These are phyloP conservation scores for Macrotis lagotis DNA, from an alignment of 2,113 vertebrate genomes.

Conservation along the genomic window DNA sequence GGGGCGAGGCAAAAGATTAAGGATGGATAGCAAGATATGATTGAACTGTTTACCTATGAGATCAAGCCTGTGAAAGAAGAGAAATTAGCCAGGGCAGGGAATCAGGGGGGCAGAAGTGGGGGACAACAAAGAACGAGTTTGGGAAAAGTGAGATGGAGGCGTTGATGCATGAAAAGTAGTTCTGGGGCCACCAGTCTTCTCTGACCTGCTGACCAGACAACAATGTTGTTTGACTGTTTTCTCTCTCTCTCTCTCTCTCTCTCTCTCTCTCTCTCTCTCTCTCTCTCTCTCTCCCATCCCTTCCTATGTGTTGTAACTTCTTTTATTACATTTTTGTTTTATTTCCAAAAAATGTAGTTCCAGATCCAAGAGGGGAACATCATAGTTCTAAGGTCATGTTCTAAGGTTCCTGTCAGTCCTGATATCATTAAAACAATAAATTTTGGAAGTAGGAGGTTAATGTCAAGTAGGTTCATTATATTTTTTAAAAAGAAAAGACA, in stretches of 20 bases:
- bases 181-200: no score
- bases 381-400: neutral
- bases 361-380: neutral
- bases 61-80: neutral
- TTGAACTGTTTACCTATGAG: neutral
- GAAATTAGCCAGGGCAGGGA: neutral
- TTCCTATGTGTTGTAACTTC: no score
- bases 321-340: no score
- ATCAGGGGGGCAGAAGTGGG: rapidly evolving
- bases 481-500: neutral
- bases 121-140: neutral
- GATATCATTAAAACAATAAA: neutral
- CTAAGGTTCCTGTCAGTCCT: neutral
- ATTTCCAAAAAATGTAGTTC: no score
- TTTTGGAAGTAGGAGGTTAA: neutral
- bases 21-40: neutral
- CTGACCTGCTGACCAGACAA: no score
- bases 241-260: no score
- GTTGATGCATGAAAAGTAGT: neutral
- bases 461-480: neutral
- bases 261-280: no score
- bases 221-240: no score
- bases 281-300: no score
- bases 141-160: neutral
- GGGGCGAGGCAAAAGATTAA: neutral